Conservation (phyloP, 2,888 invertebrate genomes). For the Cephonodes hylas region DNA sequence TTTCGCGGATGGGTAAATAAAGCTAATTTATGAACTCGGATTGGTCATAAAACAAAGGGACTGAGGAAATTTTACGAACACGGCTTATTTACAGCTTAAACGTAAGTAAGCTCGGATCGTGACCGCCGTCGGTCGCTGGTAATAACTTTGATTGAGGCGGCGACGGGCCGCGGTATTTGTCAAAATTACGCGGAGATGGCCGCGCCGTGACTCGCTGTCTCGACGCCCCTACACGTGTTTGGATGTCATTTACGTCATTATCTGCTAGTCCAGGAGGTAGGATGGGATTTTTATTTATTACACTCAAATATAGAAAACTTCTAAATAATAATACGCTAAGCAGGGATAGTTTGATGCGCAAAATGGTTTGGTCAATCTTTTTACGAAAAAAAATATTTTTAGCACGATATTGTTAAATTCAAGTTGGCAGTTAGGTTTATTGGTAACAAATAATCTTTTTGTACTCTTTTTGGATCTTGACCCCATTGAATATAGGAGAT, state of each 20-base stretch:
- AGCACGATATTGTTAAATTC: too few relatives aligned
- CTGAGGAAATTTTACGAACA: conserved; percentile 8
- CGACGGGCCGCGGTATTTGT: conserved; percentile 35
- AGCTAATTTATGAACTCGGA: not conserved
- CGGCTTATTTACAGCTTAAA: conserved; percentile 21
- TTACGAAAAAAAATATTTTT: too few relatives aligned
- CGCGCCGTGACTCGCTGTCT: conserved; percentile 28
- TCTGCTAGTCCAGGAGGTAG: conserved; percentile 22
- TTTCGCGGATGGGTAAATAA: not conserved
- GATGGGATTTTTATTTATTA: not conserved
- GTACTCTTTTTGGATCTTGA: too few relatives aligned
- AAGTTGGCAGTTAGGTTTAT: too few relatives aligned
- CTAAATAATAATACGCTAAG: too few relatives aligned
- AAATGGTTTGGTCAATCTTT: too few relatives aligned
- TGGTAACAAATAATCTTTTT: too few relatives aligned
- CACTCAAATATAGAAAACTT: too few relatives aligned
- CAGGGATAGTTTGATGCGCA: too few relatives aligned
- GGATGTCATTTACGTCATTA: conserved; percentile 29
- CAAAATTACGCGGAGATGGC: conserved; percentile 41
- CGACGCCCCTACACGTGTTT: conserved; percentile 26
- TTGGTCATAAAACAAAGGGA: conserved; percentile 6
- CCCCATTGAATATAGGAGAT: too few relatives aligned
- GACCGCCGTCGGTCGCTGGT: conserved; percentile 30
- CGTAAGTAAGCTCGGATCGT: conserved; percentile 18
- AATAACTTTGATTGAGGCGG: conserved; percentile 41